Conservation (phyloP, 2,113 vertebrate genomes). For the Xyrauchen texanus region DNA sequence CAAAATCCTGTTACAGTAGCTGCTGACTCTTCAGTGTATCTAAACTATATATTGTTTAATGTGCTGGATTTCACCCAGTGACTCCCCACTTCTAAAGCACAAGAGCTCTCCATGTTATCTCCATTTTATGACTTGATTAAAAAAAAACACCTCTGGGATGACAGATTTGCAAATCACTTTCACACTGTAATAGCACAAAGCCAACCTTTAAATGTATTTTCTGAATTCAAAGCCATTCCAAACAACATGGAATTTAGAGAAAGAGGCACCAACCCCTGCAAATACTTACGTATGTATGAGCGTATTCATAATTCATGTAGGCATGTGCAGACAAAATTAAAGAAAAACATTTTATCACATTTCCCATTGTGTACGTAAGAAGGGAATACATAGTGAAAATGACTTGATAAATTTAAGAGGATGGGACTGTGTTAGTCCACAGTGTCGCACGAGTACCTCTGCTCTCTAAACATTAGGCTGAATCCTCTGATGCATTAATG, state of each 20-base stretch:
- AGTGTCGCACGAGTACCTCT: too few relatives aligned
- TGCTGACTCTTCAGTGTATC: background rate
- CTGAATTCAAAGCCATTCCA: conserved; percentile 10
- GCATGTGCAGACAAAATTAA: conserved; percentile 50
- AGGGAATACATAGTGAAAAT: conserved; percentile 46
- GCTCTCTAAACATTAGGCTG: too few relatives aligned
- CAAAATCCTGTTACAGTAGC: conserved; percentile 4
- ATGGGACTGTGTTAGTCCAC: conserved; percentile 23
- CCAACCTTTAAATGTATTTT: background rate
- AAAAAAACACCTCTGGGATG: conserved; percentile 33
- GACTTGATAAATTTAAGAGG: conserved; percentile 20
- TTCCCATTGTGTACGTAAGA: conserved; percentile 58
- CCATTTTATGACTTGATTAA: conserved; percentile 13
- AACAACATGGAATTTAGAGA: conserved; percentile 45
- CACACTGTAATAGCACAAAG: conserved; percentile 12
- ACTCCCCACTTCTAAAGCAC: background rate
- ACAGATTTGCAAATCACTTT: conserved; percentile 12
- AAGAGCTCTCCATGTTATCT: background rate
- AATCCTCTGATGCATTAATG: background rate
- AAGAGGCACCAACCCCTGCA: conserved; percentile 13
- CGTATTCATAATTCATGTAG: conserved; percentile 47
- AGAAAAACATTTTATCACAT: conserved; percentile 57
- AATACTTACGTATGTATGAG: conserved; percentile 28
- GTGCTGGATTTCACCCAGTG: too few relatives aligned
- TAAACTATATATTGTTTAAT: background rate